phyloP scores from a whole-genome alignment of 2,113 vertebrate species.

The Polypterus bichir region DNA sequence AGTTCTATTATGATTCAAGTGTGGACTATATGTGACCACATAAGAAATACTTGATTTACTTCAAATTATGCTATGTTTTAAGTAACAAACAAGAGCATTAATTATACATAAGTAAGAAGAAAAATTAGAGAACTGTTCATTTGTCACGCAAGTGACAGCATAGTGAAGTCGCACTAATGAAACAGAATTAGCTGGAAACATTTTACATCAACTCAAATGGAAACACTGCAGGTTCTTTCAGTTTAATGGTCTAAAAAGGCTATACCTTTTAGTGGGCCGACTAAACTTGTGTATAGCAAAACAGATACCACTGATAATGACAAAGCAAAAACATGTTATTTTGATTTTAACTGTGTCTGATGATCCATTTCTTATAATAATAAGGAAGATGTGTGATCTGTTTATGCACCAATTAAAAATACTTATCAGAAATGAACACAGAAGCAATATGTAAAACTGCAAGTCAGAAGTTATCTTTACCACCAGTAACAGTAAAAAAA shows the following conservation, averaged over 20 bases:
- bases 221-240: slow-evolving; percentile 24
- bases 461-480: too few species aligned
- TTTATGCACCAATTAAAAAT: too few species aligned
- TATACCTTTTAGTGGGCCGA: slow-evolving; percentile 19
- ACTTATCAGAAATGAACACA: too few species aligned
- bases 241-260: slow-evolving; percentile 25
- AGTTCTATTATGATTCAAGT: slow-evolving; percentile 27
- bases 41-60: slow-evolving; percentile 50
- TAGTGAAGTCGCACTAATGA: slow-evolving; percentile 53
- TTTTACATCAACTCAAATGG: slow-evolving; percentile 44
- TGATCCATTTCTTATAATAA: too few species aligned
- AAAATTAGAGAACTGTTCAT: slow-evolving; percentile 39
- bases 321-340: too few species aligned
- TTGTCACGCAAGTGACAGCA: slow-evolving; percentile 50
- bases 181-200: slow-evolving; percentile 44
- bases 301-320: too few species aligned
- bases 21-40: slow-evolving; percentile 38
- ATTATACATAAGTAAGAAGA: slow-evolving; percentile 48
- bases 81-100: slow-evolving; percentile 51
- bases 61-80: slow-evolving; percentile 56
- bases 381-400: too few species aligned
- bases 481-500: too few species aligned
- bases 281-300: too few species aligned
- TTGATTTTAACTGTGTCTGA: too few species aligned
- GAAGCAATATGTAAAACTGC: too few species aligned